Percentiles rank a stretch among this genome's conserved stretches.
phyloP scores from a whole-genome alignment of 2,113 vertebrate species.

The Lasiurus cinereus region DNA sequence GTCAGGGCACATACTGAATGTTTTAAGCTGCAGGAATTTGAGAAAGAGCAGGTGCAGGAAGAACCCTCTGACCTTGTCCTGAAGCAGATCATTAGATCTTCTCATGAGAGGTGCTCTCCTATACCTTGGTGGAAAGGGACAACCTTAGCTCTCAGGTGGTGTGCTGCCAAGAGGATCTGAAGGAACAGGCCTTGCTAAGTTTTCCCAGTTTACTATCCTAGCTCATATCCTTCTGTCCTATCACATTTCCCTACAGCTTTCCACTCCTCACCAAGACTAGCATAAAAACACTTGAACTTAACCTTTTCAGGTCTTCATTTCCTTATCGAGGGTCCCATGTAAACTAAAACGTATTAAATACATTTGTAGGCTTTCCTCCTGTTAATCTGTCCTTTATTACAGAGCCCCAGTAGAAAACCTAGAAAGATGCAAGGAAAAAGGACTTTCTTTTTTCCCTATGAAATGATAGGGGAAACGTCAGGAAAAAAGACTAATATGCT shows the following conservation, averaged over 20 bases:
- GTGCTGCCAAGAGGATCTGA: background rate
- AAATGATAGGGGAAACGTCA: background rate
- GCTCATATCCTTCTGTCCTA: background rate
- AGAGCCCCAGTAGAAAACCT: background rate
- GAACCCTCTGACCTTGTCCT: background rate
- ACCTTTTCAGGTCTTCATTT: background rate
- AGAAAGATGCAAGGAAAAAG: background rate
- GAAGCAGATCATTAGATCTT: background rate
- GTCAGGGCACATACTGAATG: background rate
- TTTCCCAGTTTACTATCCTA: background rate
- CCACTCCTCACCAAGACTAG: background rate
- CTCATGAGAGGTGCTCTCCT: background rate
- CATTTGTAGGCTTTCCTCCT: background rate
- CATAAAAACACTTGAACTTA: background rate
- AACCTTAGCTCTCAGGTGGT: background rate
- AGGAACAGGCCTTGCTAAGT: background rate
- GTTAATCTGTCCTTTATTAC: background rate
- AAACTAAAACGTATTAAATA: background rate
- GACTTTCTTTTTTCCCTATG: background rate
- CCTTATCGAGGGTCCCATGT: background rate
- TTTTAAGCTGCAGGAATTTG: background rate
- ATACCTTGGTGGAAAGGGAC: background rate
- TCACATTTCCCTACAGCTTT: background rate
- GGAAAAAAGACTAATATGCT: background rate
- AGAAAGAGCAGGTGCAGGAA: background rate